A percentile compares a stretch with the other conserved stretches of the same genome.
Conservation (phyloP, 2,797 vertebrate species). For the Periophthalmus magnuspinnatus region DNA sequence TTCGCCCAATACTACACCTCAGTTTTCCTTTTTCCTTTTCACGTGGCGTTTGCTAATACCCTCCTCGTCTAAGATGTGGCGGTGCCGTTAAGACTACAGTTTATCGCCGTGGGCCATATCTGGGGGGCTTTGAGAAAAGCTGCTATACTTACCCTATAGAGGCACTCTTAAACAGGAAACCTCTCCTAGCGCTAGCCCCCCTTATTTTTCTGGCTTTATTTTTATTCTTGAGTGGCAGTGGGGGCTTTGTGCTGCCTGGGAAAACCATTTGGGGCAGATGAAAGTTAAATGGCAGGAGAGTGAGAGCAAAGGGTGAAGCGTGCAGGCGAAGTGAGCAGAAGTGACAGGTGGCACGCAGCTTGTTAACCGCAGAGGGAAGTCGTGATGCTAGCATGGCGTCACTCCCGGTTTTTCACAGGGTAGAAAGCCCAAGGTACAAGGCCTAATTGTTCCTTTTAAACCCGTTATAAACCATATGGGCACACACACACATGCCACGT, state of each 20-base stretch:
- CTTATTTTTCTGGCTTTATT: constrained; percentile 26
- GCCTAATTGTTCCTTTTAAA: constrained; percentile 56
- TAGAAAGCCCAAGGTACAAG: constrained; percentile 38
- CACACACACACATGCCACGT: constrained; percentile 15
- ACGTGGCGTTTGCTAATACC: constrained; percentile 40
- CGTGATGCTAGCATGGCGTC: constrained; percentile 57
- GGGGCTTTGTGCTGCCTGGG: constrained; percentile 35
- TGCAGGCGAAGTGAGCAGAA: constrained; percentile 25
- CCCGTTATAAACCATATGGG: constrained; percentile 21
- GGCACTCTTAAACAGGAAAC: constrained; percentile 56
- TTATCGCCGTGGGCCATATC: constrained; percentile 57
- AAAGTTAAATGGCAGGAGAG: constrained; percentile 14
- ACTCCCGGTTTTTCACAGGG: constrained; percentile 43
- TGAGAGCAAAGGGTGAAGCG: constrained; percentile 24
- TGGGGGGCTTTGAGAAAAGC: constrained; percentile 45
- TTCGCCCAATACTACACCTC: constrained; percentile 23
- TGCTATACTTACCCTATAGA: constrained; percentile 54
- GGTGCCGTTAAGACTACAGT: constrained; percentile 36
- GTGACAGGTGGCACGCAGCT: constrained; percentile 69
- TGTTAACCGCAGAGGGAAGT: constrained; percentile 69
- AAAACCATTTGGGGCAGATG: constrained; percentile 46
- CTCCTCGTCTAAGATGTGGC: constrained; percentile 58
- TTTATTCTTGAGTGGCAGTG: constrained; percentile 51
- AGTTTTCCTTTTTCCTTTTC: constrained; percentile 58
- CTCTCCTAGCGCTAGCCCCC: constrained; percentile 9